Base-by-base conservation (phyloP, 1,140 invertebrate species). In the Drosophila mayri region DNA sequence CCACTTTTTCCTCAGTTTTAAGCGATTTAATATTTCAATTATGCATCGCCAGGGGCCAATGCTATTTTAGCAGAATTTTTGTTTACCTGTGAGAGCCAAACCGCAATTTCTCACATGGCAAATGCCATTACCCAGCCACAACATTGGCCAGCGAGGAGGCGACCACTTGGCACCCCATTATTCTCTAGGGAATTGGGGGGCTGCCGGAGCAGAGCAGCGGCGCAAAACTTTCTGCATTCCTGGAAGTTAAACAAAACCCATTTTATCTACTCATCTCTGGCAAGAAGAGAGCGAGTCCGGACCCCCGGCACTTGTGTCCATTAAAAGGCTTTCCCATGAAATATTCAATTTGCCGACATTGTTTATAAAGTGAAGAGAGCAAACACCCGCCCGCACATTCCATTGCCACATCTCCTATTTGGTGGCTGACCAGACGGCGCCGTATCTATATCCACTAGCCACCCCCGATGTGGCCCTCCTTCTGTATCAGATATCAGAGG, bases 321-420 rank as follows among this genome's bases (percentile, higher is more conserved):
- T 73, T 73, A 73, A 73, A 72, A 73, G 70, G 70, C 70, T 74
- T 74, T 74, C 70, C 71, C 58, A 55, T 74, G 70, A 73, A 74
- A 74, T 74, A 74, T 74, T 74, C 71, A 74, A 74, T 74, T 74
- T 74, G 49, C 57, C 57, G 35, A 55, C 71, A 74, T 74, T 74
- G 68, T 74, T 74, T 74, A 74, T 74, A 74, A 74, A 74, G 70
- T 60, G 44, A 60, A 72, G 70, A 72, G 70, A 72, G 67, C 70
- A 49, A 59, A 60, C 67, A 43, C 43, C 10, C 66, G 4, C 9
- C 6, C 47, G 4, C 47, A 49, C 46, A 49, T 49, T 28, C 46
- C 46, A 30, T 8, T 9, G 46, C n/a, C 47, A 37, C 52, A 55
- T 38, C 46, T 12, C 5, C n/a, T 12, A 32, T 11, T 59, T n/a